Base-by-base conservation (phyloP, 92 coral and sea anemone species). In the Siderastrea siderea region DNA sequence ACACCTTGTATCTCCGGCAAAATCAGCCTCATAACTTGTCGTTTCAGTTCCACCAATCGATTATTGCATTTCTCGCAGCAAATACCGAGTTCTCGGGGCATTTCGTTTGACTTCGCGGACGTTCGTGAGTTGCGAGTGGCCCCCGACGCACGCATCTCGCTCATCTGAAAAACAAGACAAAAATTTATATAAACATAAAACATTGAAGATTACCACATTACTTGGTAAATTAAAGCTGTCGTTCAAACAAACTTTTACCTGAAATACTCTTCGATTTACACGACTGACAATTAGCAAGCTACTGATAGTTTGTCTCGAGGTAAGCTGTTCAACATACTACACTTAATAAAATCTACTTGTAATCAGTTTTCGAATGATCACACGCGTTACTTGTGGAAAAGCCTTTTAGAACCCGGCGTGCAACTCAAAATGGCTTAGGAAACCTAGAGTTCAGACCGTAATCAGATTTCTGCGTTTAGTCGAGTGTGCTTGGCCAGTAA, bases 41-140 rank as follows among this genome's bases (percentile, higher is more conserved):
- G 89, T 68, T 98, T 98, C 43, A 98, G 80, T 60, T 98, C 99
- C 51, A 98, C 98, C 12, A 98, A 81, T 26, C 99, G 93, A 75
- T 92, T 94, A 93, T 98, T 98, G 83, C 99, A 98, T 89, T 98
- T 98, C 72, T 98, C 99, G 80, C 99, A 98, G 94, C 93, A 94
- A 11, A 98, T 97, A 9, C 99, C 99, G 13, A 91, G 83, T 79
- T 93, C 89, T 76, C 82, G 89, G 67, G 91, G 88, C 46, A 80
- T 64, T 3, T 72, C 85, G 84, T 79, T 54, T 51, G 80, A 81
- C 82, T 49, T 84, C 87, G 81, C n/a, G 47, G 87, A 14, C 7
- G 80, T 19, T 65, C 87, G 73, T 48, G 61, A n/a, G 38, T 63
- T 65, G 80, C 87, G 87, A 73, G 63, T 19, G 19, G 46, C 71